phyloP scores from a whole-genome alignment of 2,113 vertebrate species.

The Pseudopipra pipra region DNA sequence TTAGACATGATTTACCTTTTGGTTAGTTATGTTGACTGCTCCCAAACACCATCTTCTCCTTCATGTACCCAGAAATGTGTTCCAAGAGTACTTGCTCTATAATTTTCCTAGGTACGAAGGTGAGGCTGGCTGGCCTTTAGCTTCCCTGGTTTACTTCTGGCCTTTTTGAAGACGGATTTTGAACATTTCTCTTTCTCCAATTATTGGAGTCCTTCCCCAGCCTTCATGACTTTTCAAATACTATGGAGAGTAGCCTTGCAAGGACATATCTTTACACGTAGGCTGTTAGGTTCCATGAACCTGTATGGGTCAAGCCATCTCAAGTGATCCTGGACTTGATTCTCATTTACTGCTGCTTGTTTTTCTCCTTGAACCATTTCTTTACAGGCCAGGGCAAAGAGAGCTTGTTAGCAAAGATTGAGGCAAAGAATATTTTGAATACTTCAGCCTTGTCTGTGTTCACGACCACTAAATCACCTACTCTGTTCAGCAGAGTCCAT shows the following conservation, averaged over 20 bases:
- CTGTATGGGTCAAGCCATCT: not conserved
- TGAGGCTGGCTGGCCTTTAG: not conserved
- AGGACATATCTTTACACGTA: not conserved
- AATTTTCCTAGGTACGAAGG: not conserved
- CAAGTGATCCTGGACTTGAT: not conserved
- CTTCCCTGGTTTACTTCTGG: not conserved
- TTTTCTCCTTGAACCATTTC: not conserved
- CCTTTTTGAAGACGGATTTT: not conserved
- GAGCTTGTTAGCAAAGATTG: not conserved
- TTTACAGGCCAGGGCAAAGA: not conserved
- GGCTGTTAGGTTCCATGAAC: fast-evolving
- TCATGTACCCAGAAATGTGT: not conserved
- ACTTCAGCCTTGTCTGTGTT: not conserved
- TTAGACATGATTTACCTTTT: not conserved
- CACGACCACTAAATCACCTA: not conserved
- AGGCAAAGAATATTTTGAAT: not conserved
- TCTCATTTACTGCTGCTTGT: not conserved
- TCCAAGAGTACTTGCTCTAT: not conserved
- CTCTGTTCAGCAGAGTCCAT: not conserved
- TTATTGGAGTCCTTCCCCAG: not conserved
- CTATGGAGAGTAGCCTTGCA: not conserved
- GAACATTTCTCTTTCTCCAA: not conserved
- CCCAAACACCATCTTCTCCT: not conserved
- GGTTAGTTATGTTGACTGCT: not conserved
- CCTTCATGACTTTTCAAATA: not conserved